Evolutionary conservation across 2,888 invertebrate species (phyloP).

Genomic region (Ochropacha duplaris): DNA sequence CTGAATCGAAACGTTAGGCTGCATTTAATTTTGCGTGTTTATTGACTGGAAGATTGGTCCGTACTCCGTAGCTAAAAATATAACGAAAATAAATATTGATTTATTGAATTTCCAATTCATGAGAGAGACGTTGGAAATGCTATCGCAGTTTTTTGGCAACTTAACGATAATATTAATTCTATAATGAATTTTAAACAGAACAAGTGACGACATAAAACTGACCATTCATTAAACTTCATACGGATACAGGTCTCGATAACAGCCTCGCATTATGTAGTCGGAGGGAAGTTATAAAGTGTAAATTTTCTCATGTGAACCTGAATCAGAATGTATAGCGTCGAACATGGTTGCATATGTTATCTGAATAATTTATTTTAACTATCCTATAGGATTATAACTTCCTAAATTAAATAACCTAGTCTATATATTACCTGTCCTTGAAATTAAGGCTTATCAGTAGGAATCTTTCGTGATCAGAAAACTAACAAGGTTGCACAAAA

Average conservation of each 20-base stretch:
- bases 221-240: constrained; percentile 42
- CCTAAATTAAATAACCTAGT: no score
- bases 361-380: no score
- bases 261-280: constrained; percentile 40
- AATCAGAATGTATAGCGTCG: constrained; percentile 38
- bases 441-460: no score
- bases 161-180: not conserved
- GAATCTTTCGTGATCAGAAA: not conserved
- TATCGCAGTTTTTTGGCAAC: not conserved
- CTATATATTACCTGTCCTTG: no score
- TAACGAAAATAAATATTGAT: not conserved
- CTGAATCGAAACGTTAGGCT: not conserved
- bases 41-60: not conserved
- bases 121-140: not conserved
- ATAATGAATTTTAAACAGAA: constrained; percentile 43
- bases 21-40: not conserved
- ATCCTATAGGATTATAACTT: no score
- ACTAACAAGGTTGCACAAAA: not conserved
- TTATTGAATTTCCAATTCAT: not conserved
- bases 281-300: constrained; percentile 26
- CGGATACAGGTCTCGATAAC: constrained; percentile 38
- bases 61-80: no score
- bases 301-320: constrained; percentile 27
- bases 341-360: no score
- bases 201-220: constrained; percentile 23